These are phyloP conservation scores for Coronaproctus castanopsis DNA, from an alignment of 2,888 invertebrate genomes.

Conservation along the genomic window DNA sequence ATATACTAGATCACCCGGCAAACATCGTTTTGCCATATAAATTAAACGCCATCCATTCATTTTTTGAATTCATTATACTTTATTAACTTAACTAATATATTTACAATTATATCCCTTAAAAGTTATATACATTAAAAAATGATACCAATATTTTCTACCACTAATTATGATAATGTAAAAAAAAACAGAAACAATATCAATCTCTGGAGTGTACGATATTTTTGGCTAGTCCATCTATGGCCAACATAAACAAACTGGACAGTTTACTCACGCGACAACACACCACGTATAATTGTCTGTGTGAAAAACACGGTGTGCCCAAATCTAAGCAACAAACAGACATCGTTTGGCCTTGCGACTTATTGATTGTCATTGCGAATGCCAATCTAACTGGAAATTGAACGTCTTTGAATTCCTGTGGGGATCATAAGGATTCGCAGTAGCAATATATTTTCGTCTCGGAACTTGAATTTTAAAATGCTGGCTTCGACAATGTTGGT, in stretches of 20 bases:
- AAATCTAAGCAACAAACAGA: constrained; percentile 15
- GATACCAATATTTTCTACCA: no score
- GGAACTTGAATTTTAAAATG: neutral
- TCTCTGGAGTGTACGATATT: constrained; percentile 7
- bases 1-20: no score
- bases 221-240: neutral
- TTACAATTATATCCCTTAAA: no score
- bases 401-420: constrained; percentile 14
- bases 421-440: constrained; percentile 17
- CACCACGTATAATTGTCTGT: constrained; percentile 14
- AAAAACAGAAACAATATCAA: no score
- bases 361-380: constrained; percentile 19
- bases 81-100: no score
- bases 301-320: constrained; percentile 17
- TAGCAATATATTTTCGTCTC: constrained; percentile 20
- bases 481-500: neutral
- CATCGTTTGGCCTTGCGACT: constrained; percentile 18
- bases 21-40: no score
- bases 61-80: no score
- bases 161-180: no score
- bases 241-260: neutral
- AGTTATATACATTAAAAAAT: no score
- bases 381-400: constrained; percentile 18
- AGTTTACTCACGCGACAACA: constrained; percentile 2
- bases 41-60: no score